phyloP scores from a whole-genome alignment of 2,113 vertebrate genomes.

The Psilopsiagon aymara region DNA sequence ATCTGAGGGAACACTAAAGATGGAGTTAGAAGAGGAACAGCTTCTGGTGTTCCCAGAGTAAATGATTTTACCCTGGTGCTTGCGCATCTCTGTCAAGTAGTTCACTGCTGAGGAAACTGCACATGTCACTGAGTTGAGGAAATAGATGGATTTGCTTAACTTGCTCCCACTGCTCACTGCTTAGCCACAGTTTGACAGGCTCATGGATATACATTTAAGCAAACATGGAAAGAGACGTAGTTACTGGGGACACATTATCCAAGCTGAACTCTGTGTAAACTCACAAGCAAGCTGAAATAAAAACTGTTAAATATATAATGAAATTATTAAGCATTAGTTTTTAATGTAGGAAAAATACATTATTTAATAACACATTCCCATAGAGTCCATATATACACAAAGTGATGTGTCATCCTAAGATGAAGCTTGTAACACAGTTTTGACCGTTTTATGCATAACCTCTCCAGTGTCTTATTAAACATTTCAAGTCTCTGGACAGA shows the following conservation, averaged over 20 bases:
- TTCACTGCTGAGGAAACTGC: slow-evolving; percentile 2
- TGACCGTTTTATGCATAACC: neutral
- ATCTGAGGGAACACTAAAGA: neutral
- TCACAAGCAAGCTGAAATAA: neutral
- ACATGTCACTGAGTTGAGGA: neutral
- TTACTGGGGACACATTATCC: neutral
- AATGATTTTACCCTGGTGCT: neutral
- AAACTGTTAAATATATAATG: neutral
- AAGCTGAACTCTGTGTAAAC: neutral
- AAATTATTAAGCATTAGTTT: neutral
- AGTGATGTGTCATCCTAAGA: neutral
- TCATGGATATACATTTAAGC: neutral
- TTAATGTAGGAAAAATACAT: neutral
- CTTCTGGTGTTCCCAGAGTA: neutral
- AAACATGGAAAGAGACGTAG: neutral
- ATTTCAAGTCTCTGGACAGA: neutral
- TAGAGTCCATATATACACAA: neutral
- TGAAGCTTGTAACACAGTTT: neutral
- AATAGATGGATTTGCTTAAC: slow-evolving; percentile 1
- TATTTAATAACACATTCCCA: neutral
- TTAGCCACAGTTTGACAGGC: neutral
- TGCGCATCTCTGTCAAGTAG: neutral
- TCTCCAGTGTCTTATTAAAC: neutral
- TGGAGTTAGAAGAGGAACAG: neutral
- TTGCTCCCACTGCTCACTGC: neutral